Percentiles rank a stretch among this genome's conserved stretches.
Evolutionary conservation across 2,888 invertebrate species (phyloP).

Genomic region (Drosophila differens): DNA sequence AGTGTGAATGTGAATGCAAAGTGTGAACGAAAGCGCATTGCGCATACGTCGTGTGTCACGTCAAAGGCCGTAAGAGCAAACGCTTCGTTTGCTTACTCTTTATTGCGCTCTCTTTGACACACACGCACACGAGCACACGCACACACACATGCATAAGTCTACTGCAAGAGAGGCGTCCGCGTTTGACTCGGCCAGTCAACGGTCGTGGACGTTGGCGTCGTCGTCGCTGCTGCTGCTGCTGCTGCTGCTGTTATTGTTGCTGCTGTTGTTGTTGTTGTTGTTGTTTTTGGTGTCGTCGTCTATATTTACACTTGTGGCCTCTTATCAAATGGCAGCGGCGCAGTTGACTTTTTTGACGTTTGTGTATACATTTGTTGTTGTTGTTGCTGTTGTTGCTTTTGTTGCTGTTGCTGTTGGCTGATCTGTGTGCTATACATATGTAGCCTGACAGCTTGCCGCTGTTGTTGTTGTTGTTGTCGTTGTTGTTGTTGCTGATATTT

Average conservation of each 20-base stretch:
- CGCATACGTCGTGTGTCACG: constrained; percentile 61
- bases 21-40: constrained; percentile 57
- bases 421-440: constrained; percentile 76
- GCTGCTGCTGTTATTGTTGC: constrained; percentile 27
- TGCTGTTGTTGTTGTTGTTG: constrained; percentile 27
- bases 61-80: constrained; percentile 33
- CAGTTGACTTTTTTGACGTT: constrained; percentile 82
- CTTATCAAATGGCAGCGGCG: constrained; percentile 83
- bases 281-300: constrained; percentile 66
- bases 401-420: constrained; percentile 52
- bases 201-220: constrained; percentile 72
- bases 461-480: constrained; percentile 49
- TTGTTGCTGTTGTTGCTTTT: constrained; percentile 38
- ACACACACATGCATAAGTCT: constrained; percentile 3
- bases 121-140: constrained; percentile 2
- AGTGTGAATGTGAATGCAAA: constrained; percentile 12
- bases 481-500: constrained; percentile 48
- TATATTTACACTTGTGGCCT: constrained; percentile 83
- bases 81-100: constrained; percentile 20
- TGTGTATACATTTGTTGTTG: constrained; percentile 64
- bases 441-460: constrained; percentile 46
- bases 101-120: constrained; percentile 43
- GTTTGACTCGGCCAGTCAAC: constrained; percentile 73
- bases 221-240: constrained; percentile 21
- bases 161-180: constrained; percentile 25